Evolutionary conservation across 1,140 invertebrate species (phyloP), one percentile per base, ranked within the genome.

Genomic region (Pinna nobilis): DNA sequence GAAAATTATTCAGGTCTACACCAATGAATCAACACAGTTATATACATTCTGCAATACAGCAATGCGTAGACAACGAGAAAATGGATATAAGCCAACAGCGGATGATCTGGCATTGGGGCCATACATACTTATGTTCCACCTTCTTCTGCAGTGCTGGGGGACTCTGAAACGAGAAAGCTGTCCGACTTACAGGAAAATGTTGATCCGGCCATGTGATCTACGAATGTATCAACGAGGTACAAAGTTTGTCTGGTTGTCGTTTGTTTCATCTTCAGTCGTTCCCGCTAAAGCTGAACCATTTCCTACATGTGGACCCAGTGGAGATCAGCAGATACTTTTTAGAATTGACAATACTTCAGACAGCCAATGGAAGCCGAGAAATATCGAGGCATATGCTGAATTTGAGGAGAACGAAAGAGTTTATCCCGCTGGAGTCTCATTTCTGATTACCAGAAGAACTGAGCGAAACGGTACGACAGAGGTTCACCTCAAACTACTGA

Each of bases 401-500:
- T 70, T 63, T 32, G 50, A 59, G 39, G 78, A 78, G 20, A 39
- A 69, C 13, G 69, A 71, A 33, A 65, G 69, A 25, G 61, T 70
- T 25, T 76, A 79, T 39, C 74, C 76, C 41, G 68, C 49, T 37
- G 68, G 77, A 1, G 73, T 76, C 61, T 15, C n/a, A 15, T 70
- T 64, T 32, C 5, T 41, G 1, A 13, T 70, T 15, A 63, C 33
- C 5, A 61, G 28, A 0, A 25, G 59, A 23, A 61, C 28, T 15
- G 30, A 13, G 30, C 3, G 20, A 13, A 33, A 57, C 20, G 30
- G 53, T 5, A 33, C 32, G 20, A 57, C 30, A 15, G 30, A 20
- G 20, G 20, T 57, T 33, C 35, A 57, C 20, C 53, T 57, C 3
- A 35, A 32, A 57, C 53, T 57, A 32, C 53, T 57, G 30, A 59